Evolutionary conservation across 2,888 invertebrate genomes (phyloP).

Genomic region (Nemotelus nigrinus): DNA sequence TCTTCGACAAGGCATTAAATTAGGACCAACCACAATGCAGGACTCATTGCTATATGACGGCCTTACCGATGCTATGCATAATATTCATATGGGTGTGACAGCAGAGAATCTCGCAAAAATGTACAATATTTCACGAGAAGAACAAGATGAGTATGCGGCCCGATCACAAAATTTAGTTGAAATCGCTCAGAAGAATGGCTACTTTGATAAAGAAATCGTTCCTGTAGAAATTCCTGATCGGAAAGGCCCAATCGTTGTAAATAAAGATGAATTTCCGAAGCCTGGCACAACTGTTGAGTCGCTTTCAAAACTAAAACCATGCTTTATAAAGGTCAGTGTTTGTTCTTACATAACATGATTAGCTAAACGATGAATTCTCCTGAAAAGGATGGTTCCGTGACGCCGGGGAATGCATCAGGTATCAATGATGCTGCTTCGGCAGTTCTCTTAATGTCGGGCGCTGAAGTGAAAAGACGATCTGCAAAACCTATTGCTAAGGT

Average conservation of each 20-base stretch:
- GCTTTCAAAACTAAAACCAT: conserved; percentile 72
- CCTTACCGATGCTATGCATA: conserved; percentile 77
- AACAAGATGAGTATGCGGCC: conserved; percentile 77
- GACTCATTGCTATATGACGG: conserved; percentile 78
- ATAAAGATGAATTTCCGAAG: conserved; percentile 77
- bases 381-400: conserved; percentile 73
- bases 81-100: conserved; percentile 83
- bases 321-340: conserved; percentile 69
- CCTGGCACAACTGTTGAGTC: conserved; percentile 70
- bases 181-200: conserved; percentile 70
- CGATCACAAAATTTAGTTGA: conserved; percentile 75
- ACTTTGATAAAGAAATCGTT: conserved; percentile 78
- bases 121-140: conserved; percentile 72
- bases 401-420: conserved; percentile 82
- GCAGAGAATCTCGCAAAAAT: conserved; percentile 81
- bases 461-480: conserved; percentile 68
- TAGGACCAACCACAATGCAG: conserved; percentile 71
- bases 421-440: conserved; percentile 92
- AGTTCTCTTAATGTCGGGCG: conserved; percentile 75
- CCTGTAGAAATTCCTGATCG: conserved; percentile 69
- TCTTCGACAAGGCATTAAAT: conserved; percentile 72
- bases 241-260: conserved; percentile 65
- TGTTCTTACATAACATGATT: neutral
- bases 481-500: conserved; percentile 77
- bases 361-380: neutral